Evolutionary conservation across 1,140 invertebrate species (phyloP).

Genomic region (Theocolax elegans): DNA sequence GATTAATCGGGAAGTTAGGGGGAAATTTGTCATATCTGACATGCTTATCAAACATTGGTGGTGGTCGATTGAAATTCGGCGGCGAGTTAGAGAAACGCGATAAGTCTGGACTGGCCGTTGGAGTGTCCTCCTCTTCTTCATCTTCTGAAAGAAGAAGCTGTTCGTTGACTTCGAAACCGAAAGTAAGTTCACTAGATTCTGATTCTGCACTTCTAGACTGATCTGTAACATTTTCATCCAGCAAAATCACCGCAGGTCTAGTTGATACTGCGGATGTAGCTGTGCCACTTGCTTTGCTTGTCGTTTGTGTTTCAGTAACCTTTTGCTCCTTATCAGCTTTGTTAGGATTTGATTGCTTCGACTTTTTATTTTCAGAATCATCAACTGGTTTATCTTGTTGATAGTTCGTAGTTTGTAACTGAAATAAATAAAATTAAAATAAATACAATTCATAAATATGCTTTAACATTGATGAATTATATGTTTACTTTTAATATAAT

Average conservation of each 20-base stretch:
- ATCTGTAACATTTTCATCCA: slow-evolving; percentile 67
- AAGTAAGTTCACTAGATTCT: slow-evolving; percentile 71
- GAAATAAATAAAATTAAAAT: too few species aligned
- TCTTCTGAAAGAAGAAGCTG: slow-evolving; percentile 68
- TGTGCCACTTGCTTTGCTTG: slow-evolving; percentile 38
- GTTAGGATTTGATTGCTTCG: slow-evolving; percentile 44
- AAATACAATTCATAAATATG: too few species aligned
- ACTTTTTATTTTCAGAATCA: slow-evolving; percentile 45
- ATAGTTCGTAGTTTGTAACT: slow-evolving; percentile 3
- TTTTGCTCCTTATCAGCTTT: slow-evolving; percentile 51
- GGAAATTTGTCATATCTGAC: slow-evolving; percentile 57
- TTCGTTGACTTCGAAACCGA: slow-evolving; percentile 78
- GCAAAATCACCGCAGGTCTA: slow-evolving; percentile 73
- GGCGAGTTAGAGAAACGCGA: slow-evolving; percentile 51
- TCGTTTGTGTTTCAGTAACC: slow-evolving; percentile 27
- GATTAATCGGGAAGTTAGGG: slow-evolving; percentile 54
- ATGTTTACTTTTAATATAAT: too few species aligned
- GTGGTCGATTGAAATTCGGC: slow-evolving; percentile 52
- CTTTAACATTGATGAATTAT: too few species aligned
- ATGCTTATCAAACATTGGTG: slow-evolving; percentile 52
- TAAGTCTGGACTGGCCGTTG: slow-evolving; percentile 45
- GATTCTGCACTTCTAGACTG: slow-evolving; percentile 59
- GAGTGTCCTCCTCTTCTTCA: slow-evolving; percentile 43
- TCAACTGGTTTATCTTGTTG: slow-evolving; percentile 32
- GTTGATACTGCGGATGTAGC: slow-evolving; percentile 36